These are phyloP conservation scores for Automeris io DNA, from an alignment of 2,888 invertebrate genomes.

Conservation along the genomic window DNA sequence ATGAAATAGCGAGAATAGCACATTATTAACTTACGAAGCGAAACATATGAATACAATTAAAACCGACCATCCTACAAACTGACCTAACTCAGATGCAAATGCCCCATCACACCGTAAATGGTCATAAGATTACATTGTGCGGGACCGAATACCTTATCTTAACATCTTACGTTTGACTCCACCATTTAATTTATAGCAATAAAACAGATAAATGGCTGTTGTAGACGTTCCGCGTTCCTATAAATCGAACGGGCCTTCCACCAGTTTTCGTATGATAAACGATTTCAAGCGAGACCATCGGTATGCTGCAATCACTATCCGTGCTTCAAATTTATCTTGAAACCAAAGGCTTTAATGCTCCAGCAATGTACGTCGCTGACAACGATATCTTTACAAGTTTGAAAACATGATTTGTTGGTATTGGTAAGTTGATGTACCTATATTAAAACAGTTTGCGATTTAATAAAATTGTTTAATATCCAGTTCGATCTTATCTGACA, in stretches of 20 bases:
- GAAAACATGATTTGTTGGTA: neutral
- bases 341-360: constrained; percentile 25
- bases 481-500: neutral
- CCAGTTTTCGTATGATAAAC: constrained; percentile 46
- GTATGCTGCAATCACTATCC: constrained; percentile 32
- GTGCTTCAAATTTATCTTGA: constrained; percentile 34
- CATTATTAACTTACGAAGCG: constrained; percentile 43
- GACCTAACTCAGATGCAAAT: constrained; percentile 71
- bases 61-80: constrained; percentile 34
- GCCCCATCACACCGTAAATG: constrained; percentile 63
- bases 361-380: constrained; percentile 28
- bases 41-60: constrained; percentile 57
- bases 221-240: constrained; percentile 65
- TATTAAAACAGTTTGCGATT: neutral
- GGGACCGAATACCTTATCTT: constrained; percentile 58
- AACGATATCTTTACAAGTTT: constrained; percentile 4
- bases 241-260: constrained; percentile 36
- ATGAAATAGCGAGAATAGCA: constrained; percentile 66
- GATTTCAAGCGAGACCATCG: constrained; percentile 37
- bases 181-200: constrained; percentile 72
- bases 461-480: neutral
- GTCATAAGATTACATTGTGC: constrained; percentile 75
- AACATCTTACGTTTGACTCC: constrained; percentile 58
- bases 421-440: neutral
- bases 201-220: constrained; percentile 66